These are phyloP conservation scores for Gymnoscelis rufifasciata DNA, from an alignment of 2,888 invertebrate species.

Conservation along the genomic window DNA sequence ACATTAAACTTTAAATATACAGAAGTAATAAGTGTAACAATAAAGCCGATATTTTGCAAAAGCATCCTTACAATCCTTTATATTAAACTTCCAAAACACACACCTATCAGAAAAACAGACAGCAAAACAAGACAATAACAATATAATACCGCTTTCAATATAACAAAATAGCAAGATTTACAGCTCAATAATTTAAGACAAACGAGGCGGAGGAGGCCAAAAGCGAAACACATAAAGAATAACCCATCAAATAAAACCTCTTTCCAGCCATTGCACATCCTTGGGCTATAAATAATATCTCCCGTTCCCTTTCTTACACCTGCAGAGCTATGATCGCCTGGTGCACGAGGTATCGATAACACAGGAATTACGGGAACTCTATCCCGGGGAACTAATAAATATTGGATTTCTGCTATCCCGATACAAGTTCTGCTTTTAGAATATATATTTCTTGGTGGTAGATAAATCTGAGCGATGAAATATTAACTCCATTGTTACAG, in stretches of 20 bases:
- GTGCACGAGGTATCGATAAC: slow-evolving; percentile 36
- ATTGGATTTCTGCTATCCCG: slow-evolving; percentile 3
- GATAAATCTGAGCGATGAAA: no score
- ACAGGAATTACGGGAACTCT: slow-evolving; percentile 24
- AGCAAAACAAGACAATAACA: not conserved
- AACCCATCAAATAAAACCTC: slow-evolving; percentile 12
- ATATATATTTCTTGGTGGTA: not conserved
- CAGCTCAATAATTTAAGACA: not conserved
- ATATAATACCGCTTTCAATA: not conserved
- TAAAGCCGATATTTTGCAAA: no score
- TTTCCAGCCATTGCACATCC: slow-evolving; percentile 9
- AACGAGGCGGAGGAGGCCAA: not conserved
- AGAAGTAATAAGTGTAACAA: no score
- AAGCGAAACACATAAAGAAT: slow-evolving; percentile 3
- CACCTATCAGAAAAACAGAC: no score
- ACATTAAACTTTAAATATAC: no score
- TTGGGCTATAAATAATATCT: slow-evolving; percentile 9
- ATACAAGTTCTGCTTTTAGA: not conserved
- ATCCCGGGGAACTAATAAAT: slow-evolving; percentile 11
- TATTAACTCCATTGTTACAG: no score
- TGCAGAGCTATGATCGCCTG: slow-evolving; percentile 30
- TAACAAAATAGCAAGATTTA: slow-evolving; percentile 1
- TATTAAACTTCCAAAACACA: no score
- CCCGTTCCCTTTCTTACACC: slow-evolving; percentile 17
- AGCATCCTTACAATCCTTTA: no score